Percentiles rank a stretch among this genome's conserved stretches.
Evolutionary conservation across 2,797 vertebrate genomes (phyloP).

Genomic region (Aulostomus chinensis): DNA sequence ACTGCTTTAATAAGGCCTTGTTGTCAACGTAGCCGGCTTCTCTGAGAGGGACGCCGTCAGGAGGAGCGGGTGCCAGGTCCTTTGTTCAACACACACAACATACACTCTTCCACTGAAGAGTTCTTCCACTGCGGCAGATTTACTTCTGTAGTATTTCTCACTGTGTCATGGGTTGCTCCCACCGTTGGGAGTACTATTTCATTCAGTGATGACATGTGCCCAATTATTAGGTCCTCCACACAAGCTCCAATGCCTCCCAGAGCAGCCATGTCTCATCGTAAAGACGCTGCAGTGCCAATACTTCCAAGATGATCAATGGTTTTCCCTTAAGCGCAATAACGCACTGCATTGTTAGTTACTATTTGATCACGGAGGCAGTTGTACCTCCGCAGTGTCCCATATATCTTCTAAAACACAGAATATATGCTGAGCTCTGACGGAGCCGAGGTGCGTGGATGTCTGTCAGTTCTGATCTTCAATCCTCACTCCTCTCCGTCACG

Average conservation of each 20-base stretch:
- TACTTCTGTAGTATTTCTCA: constrained; percentile 63
- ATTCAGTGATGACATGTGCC: constrained; percentile 65
- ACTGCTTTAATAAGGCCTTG: constrained; percentile 66
- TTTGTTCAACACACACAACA: too few species aligned
- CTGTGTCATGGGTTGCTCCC: constrained; percentile 52
- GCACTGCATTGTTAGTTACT: constrained; percentile 47
- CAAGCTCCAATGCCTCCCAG: constrained; percentile 53
- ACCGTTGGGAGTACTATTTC: constrained; percentile 67
- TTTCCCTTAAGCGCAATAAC: constrained; percentile 59
- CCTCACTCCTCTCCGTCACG: too few species aligned
- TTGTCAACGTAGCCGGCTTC: constrained; percentile 60
- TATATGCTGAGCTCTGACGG: constrained; percentile 8
- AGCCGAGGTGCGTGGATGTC: too few species aligned
- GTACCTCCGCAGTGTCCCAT: constrained; percentile 20
- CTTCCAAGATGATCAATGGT: constrained; percentile 60
- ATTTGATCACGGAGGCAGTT: constrained; percentile 38
- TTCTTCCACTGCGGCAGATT: constrained; percentile 52
- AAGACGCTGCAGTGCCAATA: constrained; percentile 49
- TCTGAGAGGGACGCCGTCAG: constrained; percentile 29
- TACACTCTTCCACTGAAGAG: constrained; percentile 1
- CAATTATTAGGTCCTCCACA: constrained; percentile 71
- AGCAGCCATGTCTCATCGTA: constrained; percentile 51
- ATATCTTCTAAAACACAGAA: constrained; percentile 16
- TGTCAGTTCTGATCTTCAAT: too few species aligned
- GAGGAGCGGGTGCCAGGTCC: too few species aligned